Conservation (phyloP, 2,113 vertebrate genomes). For the Hippocampus comes region DNA sequence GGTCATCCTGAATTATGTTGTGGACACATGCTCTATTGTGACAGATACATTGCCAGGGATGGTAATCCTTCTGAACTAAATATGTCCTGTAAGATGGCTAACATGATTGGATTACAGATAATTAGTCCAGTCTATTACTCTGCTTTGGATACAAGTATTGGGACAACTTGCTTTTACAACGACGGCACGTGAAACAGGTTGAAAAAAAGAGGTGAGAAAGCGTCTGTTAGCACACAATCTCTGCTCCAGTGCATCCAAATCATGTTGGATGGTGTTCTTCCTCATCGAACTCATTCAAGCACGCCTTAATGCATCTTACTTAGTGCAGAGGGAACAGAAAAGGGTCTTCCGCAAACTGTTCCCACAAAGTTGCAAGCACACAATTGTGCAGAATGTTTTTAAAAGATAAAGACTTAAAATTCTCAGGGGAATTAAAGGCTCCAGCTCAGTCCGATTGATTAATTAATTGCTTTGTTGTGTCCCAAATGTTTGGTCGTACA, state of each 20-base stretch:
- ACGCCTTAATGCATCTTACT: background rate
- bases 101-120: slow-evolving; percentile 33
- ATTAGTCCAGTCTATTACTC: background rate
- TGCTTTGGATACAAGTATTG: background rate
- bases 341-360: background rate
- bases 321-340: background rate
- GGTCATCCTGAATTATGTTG: background rate
- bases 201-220: background rate
- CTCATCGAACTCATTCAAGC: background rate
- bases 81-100: slow-evolving; percentile 24
- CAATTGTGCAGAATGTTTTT: background rate
- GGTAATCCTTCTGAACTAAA: slow-evolving; percentile 30
- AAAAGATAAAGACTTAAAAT: background rate
- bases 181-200: background rate
- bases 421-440: background rate
- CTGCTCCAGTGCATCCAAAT: too few species aligned
- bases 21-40: background rate
- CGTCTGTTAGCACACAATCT: too few species aligned
- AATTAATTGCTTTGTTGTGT: background rate
- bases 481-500: background rate
- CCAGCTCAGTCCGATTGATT: background rate
- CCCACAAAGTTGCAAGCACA: slow-evolving; percentile 4
- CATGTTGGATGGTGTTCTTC: background rate
- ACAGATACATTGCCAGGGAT: slow-evolving; percentile 26
- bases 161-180: background rate